Percentiles rank a stretch among this genome's conserved stretches.
These are phyloP conservation scores for Ylistrum balloti DNA, from an alignment of 1,140 invertebrate species.

Conservation along the genomic window DNA sequence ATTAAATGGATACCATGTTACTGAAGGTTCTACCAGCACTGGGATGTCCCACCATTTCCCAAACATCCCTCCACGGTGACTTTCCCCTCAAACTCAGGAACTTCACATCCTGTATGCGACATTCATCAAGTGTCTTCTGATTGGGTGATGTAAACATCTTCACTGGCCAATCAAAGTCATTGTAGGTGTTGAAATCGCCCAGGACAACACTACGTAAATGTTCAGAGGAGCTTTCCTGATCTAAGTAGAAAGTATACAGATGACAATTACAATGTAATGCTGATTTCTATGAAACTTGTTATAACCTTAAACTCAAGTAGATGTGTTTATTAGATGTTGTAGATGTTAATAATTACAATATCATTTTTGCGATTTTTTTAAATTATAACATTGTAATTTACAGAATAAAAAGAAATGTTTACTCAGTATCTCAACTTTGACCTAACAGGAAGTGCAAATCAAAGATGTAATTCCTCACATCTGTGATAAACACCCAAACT, in stretches of 20 bases:
- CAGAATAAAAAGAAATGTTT: too few species aligned
- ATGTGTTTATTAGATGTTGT: too few species aligned
- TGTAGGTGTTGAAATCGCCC: slow-evolving; percentile 77
- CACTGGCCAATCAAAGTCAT: slow-evolving; percentile 72
- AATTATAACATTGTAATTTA: too few species aligned
- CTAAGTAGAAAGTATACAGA: neutral
- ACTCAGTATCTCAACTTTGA: too few species aligned
- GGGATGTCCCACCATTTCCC: slow-evolving; percentile 45
- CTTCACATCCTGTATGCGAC: slow-evolving; percentile 10
- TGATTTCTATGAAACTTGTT: too few species aligned
- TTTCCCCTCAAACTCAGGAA: slow-evolving; percentile 30
- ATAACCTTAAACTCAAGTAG: too few species aligned
- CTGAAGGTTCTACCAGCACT: slow-evolving; percentile 74
- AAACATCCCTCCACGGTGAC: slow-evolving; percentile 59
- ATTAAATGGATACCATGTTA: slow-evolving; percentile 72
- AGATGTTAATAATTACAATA: too few species aligned
- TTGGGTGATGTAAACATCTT: slow-evolving; percentile 61
- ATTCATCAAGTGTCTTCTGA: slow-evolving; percentile 19
- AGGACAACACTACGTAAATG: slow-evolving; percentile 60
- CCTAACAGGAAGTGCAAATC: too few species aligned
- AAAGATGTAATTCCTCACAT: too few species aligned
- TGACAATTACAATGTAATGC: too few species aligned
- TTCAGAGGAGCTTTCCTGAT: neutral
- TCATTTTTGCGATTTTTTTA: too few species aligned
- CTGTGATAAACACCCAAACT: too few species aligned